Evolutionary conservation across 2,797 vertebrate species (phyloP), one percentile per base, ranked within the genome.

Genomic region (Hirundo rustica): DNA sequence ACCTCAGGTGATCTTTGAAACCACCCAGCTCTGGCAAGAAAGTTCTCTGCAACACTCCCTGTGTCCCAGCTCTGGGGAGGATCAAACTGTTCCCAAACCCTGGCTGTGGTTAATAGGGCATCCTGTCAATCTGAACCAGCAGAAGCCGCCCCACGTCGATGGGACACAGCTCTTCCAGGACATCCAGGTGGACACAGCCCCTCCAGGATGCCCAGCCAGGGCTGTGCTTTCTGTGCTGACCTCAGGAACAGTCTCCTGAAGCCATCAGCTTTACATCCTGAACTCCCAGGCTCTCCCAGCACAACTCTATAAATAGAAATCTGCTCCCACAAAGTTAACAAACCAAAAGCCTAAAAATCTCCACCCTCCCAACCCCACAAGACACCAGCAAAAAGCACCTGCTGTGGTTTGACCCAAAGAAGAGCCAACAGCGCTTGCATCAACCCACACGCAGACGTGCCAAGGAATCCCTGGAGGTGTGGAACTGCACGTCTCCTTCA

Each of bases 141-240:
- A 85, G 25, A 5, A 62, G 38, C 6, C 3, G 22, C 32, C 26
- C n/a, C 7, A 2, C 0, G 0, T 3, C 0, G 0, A 29, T 1
- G 1, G 17, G n/a, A 51, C 50, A 64, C 22, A 45, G 48, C 27
- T 11, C 47, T 13, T 16, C n/a, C n/a, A 75, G 73, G n/a, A 29
- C 1, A 5, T 11, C 26, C 66, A 71, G 70, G n/a, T 16, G 16
- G 50, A 25, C n/a, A 47, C 10, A 48, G 34, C 17, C 12, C 42
- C 16, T 16, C 36, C 50, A 65, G 57, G 34, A 30, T 1, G 3
- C 12, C 29, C 42, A 45, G 68, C 21, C 62, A 77, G 66, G 42
- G 47, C 36, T 67, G 44, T 2, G 4, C 29, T 18, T 42, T 19
- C 11, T 42, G 50, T 14, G 17, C 58, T 47, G 51, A 25, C 23